Evolutionary conservation across 2,888 invertebrate genomes (phyloP).

Genomic region (Prosapia bicincta): DNA sequence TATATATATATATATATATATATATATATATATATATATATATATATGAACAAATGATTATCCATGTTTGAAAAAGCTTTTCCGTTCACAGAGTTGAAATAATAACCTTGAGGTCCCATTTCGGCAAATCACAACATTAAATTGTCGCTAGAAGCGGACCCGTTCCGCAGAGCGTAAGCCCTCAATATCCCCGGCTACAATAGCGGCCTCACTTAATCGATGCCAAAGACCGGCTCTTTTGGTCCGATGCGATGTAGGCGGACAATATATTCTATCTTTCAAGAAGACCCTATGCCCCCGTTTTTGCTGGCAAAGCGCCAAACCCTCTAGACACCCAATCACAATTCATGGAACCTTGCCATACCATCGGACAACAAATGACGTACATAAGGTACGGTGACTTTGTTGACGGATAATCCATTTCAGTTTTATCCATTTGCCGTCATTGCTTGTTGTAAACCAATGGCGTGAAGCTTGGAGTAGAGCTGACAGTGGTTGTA

Average conservation of each 20-base stretch:
- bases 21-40: too few relatives aligned
- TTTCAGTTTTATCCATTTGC: too few relatives aligned
- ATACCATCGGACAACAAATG: neutral
- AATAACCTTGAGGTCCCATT: too few relatives aligned
- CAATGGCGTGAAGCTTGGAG: too few relatives aligned
- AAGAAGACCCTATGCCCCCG: constrained; percentile 2
- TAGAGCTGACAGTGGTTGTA: too few relatives aligned
- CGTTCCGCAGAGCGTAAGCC: neutral
- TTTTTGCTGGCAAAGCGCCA: neutral
- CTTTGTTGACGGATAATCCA: neutral
- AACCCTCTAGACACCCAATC: neutral
- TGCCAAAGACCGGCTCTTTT: neutral
- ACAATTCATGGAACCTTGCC: neutral
- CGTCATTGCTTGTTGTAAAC: too few relatives aligned
- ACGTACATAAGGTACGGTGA: neutral
- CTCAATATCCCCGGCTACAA: neutral
- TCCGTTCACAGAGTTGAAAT: too few relatives aligned
- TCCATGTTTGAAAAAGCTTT: too few relatives aligned
- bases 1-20: too few relatives aligned
- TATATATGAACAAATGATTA: too few relatives aligned
- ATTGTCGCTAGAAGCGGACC: too few relatives aligned
- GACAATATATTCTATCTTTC: neutral
- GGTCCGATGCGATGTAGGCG: neutral
- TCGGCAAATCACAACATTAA: too few relatives aligned
- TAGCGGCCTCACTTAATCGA: neutral